Evolutionary conservation across 2,797 vertebrate species (phyloP).

Genomic region (Adelosebastes latens): DNA sequence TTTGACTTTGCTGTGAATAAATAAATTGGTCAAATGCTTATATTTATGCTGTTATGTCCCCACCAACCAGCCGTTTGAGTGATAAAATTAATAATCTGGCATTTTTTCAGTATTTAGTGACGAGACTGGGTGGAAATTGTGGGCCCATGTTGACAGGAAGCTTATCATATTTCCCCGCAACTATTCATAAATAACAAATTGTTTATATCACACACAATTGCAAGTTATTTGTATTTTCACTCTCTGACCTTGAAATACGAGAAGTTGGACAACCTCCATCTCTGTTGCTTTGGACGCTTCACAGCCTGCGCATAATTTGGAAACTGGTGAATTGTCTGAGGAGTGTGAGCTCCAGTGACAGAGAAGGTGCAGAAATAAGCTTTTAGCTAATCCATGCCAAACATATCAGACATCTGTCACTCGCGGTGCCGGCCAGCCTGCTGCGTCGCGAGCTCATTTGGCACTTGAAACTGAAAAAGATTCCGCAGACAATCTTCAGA

Average conservation of each 20-base stretch:
- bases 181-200: background rate
- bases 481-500: constrained; percentile 70
- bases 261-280: constrained; percentile 47
- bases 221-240: background rate
- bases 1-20: constrained; percentile 65
- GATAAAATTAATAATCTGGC: constrained; percentile 48
- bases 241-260: constrained; percentile 49
- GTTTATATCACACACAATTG: background rate
- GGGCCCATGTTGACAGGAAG: background rate
- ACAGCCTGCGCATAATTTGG: constrained; percentile 59
- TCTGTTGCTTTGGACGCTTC: constrained; percentile 51
- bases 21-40: constrained; percentile 65
- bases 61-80: constrained; percentile 16
- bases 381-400: constrained; percentile 80
- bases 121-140: background rate
- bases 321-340: constrained; percentile 68
- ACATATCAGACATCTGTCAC: constrained; percentile 84
- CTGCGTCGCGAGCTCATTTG: constrained; percentile 68
- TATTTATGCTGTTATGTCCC: constrained; percentile 38
- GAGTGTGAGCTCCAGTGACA: constrained; percentile 68
- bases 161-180: background rate
- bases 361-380: constrained; percentile 76
- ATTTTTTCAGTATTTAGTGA: constrained; percentile 6
- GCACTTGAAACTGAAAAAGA: constrained; percentile 62
- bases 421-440: constrained; percentile 67